Evolutionary conservation across 2,888 invertebrate genomes (phyloP).

Genomic region (Trachelus troglodyta): DNA sequence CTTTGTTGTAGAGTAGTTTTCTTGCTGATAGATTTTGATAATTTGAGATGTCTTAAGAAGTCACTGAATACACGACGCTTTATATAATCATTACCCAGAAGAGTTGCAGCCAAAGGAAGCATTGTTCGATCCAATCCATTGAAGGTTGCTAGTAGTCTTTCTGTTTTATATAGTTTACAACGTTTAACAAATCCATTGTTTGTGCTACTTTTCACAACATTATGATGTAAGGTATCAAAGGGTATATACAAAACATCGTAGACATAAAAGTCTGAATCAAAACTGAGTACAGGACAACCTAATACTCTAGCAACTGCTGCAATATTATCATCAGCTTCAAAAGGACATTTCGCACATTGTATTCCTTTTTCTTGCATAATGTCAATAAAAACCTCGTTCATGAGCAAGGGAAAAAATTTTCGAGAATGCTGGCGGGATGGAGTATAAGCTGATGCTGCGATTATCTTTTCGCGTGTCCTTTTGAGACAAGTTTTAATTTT

Average conservation of each 20-base stretch:
- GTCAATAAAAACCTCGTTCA: constrained; percentile 80
- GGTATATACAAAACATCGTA: constrained; percentile 87
- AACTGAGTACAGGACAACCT: constrained; percentile 88
- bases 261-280: constrained; percentile 95
- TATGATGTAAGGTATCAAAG: constrained; percentile 74
- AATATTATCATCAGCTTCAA: constrained; percentile 91
- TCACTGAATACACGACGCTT: constrained; percentile 74
- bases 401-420: constrained; percentile 80
- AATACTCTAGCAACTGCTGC: constrained; percentile 83
- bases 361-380: constrained; percentile 75
- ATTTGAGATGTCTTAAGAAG: constrained; percentile 76
- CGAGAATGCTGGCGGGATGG: constrained; percentile 70
- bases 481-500: constrained; percentile 76
- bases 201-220: constrained; percentile 44
- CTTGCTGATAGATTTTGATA: constrained; percentile 69
- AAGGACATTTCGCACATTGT: constrained; percentile 79
- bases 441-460: constrained; percentile 66
- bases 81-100: constrained; percentile 93
- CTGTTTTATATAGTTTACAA: constrained; percentile 80
- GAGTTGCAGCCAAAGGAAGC: constrained; percentile 82
- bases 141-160: constrained; percentile 75
- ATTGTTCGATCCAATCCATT: constrained; percentile 75
- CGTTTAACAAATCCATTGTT: constrained; percentile 66
- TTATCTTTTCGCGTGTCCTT: constrained; percentile 73
- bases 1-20: constrained; percentile 73